Evolutionary conservation across 2,797 vertebrate species (phyloP).

Genomic region (Enteromius afrohamiltoni): DNA sequence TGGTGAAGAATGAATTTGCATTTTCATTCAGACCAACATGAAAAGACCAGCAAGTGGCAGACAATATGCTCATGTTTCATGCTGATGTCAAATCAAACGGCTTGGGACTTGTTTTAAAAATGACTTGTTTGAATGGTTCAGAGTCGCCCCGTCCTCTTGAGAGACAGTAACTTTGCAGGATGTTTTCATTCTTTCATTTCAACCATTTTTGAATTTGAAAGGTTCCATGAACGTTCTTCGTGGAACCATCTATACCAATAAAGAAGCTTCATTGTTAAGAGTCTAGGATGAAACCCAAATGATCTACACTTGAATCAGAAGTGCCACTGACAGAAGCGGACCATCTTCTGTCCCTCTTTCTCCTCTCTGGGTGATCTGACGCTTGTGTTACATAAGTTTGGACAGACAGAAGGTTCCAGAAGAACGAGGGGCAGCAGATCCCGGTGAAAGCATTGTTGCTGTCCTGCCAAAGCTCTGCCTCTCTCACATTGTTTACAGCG

Average conservation of each 20-base stretch:
- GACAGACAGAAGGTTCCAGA: slow-evolving; percentile 37
- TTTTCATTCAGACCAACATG: too few species aligned
- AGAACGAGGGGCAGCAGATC: slow-evolving; percentile 47
- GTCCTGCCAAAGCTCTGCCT: slow-evolving; percentile 27
- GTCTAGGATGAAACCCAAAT: not conserved
- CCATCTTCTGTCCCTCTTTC: slow-evolving; percentile 1
- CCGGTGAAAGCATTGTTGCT: slow-evolving; percentile 54
- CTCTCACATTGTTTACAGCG: slow-evolving; percentile 9
- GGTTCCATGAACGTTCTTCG: not conserved
- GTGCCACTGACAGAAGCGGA: not conserved
- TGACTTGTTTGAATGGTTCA: too few species aligned
- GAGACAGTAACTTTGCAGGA: too few species aligned
- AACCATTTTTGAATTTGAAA: not conserved
- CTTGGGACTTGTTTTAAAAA: too few species aligned
- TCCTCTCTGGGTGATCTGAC: not conserved
- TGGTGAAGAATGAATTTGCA: too few species aligned
- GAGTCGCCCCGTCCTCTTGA: too few species aligned
- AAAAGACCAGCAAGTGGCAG: too few species aligned
- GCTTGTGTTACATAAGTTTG: slow-evolving; percentile 3
- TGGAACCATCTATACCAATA: not conserved
- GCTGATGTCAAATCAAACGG: too few species aligned
- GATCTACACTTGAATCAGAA: not conserved
- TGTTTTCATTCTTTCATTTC: too few species aligned
- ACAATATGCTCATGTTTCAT: too few species aligned
- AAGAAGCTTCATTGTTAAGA: not conserved